Conservation (phyloP, 2,113 vertebrate genomes). For the Bufo gargarizans region DNA sequence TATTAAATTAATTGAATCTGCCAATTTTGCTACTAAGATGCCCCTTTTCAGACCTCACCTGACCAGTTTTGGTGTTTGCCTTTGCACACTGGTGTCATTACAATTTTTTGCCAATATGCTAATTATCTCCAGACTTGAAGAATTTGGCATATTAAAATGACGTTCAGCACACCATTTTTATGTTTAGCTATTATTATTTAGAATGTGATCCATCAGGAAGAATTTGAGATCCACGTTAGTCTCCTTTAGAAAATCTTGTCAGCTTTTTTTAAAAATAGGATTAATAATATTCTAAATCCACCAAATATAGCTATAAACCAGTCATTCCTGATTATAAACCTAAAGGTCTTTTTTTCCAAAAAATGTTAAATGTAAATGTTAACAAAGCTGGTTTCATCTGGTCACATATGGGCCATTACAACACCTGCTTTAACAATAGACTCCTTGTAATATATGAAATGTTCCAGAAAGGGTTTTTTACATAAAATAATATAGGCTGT, state of each 20-base stretch:
- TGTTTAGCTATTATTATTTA: too few species aligned
- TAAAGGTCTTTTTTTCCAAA: not conserved
- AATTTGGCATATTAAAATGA: too few species aligned
- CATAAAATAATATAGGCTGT: not conserved
- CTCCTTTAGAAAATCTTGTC: not conserved
- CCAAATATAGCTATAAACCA: not conserved
- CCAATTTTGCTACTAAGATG: too few species aligned
- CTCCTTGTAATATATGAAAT: constrained; percentile 1
- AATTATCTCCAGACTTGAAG: too few species aligned
- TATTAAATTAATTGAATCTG: too few species aligned
- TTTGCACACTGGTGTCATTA: too few species aligned
- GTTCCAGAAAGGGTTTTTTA: constrained; percentile 4
- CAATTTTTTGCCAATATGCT: too few species aligned
- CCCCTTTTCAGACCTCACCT: too few species aligned
- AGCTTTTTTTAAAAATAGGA: not conserved
- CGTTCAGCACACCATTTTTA: too few species aligned
- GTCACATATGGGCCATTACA: not conserved
- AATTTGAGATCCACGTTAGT: not conserved
- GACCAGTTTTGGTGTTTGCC: too few species aligned
- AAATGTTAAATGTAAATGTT: not conserved
- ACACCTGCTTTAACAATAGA: constrained; percentile 15
- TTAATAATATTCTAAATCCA: not conserved
- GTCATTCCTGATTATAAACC: not conserved
- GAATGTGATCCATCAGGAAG: too few species aligned
- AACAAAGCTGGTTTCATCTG: not conserved